phyloP scores from a whole-genome alignment of 2,888 invertebrate genomes.

The Carcina quercana region DNA sequence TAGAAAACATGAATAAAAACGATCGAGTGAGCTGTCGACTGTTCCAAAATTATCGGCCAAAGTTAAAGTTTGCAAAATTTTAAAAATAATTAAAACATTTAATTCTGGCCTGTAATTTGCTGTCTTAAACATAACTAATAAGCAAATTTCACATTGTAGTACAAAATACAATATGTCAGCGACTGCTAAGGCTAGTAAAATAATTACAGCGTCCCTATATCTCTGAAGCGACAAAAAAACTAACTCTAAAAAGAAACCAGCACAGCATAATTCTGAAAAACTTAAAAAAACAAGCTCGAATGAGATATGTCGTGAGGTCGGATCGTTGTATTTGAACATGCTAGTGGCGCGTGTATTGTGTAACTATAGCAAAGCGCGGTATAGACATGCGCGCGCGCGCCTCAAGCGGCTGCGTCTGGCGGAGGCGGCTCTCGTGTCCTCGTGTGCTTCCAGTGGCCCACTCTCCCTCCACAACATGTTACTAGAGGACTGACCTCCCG shows the following conservation, averaged over 20 bases:
- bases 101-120: slow-evolving; percentile 11
- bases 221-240: slow-evolving; percentile 43
- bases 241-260: slow-evolving; percentile 50
- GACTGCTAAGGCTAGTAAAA: slow-evolving; percentile 35
- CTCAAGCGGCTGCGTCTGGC: slow-evolving; percentile 21
- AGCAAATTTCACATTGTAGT: slow-evolving; percentile 25
- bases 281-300: slow-evolving; percentile 54
- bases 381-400: slow-evolving; percentile 20
- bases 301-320: slow-evolving; percentile 45
- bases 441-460: slow-evolving; percentile 64
- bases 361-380: slow-evolving; percentile 37
- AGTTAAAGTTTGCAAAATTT: slow-evolving; percentile 6
- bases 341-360: slow-evolving; percentile 22
- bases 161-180: slow-evolving; percentile 33
- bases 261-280: slow-evolving; percentile 47
- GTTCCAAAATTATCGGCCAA: slow-evolving; percentile 11
- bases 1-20: slow-evolving; percentile 12
- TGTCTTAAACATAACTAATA: slow-evolving; percentile 13
- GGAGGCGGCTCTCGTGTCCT: slow-evolving; percentile 51
- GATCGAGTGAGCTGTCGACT: slow-evolving; percentile 2
- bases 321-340: slow-evolving; percentile 18
- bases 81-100: slow-evolving; percentile 4
- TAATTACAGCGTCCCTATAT: slow-evolving; percentile 43
- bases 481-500: background rate
- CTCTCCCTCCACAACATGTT: slow-evolving; percentile 7